Evolutionary conservation across 2,888 invertebrate species (phyloP), one percentile per base, ranked within the genome.

Genomic region (Tetragnatha montana): DNA sequence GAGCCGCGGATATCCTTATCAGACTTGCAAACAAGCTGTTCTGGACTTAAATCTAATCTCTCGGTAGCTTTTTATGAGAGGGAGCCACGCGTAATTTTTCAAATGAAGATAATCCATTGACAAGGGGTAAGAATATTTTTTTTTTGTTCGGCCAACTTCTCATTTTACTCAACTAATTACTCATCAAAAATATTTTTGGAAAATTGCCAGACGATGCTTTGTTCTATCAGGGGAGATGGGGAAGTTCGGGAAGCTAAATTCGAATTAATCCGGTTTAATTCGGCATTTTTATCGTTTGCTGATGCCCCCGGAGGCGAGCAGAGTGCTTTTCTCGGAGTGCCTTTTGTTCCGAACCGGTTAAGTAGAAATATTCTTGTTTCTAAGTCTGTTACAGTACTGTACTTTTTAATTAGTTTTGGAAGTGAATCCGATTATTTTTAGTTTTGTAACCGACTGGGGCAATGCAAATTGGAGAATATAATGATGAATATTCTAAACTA

Each of bases 31-130:
- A 89, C 89, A 89, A 85, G 85, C 81, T 89, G 89, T 89, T 78
- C 60, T n/a, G 81, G 89, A 81, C 80, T 89, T 89, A 89, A 85
- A 85, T 81, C 60, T 89, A 89, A 89, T 89, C 89, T 85, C 47
- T 51, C 22, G 49, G 75, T 35, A 85, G 84, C 73, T 88, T 83
- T 88, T 88, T 83, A 76, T 51, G 83, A n/a, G 19, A 35, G 35
- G 35, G 10, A 83, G 82, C 69, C 73, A 76, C 71, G 78, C 22
- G 79, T 73, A 82, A 83, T 88, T 88, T 88, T 88, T 88, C 88
- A 83, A 83, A 73, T 79, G 76, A 83, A 73, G 88, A 83, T 88
- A 79, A 88, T 88, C 88, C 83, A 85, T 85, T 75, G 84, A 69
- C 85, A 76, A 75, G 75, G 35, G 68, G 74, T 51, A 6, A 50